Conservation (phyloP, 2,113 vertebrate genomes). For the Gallinago undulata region DNA sequence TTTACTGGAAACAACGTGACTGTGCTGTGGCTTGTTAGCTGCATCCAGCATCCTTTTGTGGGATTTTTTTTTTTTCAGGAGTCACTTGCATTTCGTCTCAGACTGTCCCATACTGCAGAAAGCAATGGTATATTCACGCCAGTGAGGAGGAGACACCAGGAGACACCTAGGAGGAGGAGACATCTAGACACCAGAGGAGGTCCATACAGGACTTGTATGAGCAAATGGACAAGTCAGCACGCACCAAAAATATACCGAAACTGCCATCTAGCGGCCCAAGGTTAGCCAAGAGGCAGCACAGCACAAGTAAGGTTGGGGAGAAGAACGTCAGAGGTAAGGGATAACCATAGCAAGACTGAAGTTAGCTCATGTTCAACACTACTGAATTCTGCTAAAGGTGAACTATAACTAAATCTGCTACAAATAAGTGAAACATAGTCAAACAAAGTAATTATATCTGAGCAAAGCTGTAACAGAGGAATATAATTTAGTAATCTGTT, state of each 20-base stretch:
- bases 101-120: background rate
- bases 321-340: fast-evolving
- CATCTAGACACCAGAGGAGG: background rate
- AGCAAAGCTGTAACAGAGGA: background rate
- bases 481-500: background rate
- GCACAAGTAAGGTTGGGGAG: background rate
- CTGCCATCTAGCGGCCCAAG: background rate
- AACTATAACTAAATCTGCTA: background rate
- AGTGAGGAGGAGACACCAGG: background rate
- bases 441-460: background rate
- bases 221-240: background rate
- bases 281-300: background rate
- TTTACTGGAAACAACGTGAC: background rate
- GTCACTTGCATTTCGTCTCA: background rate
- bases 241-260: fast-evolving
- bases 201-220: fast-evolving
- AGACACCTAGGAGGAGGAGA: too few species aligned
- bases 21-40: background rate
- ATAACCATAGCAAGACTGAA: background rate
- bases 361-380: background rate
- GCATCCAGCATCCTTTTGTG: background rate
- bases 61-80: too few species aligned
- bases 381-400: background rate
- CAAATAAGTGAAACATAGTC: background rate
- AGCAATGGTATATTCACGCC: background rate